Evolutionary conservation across 2,797 vertebrate genomes (phyloP), one percentile per base, ranked within the genome.

Genomic region (Muraenolepis orangiensis): DNA sequence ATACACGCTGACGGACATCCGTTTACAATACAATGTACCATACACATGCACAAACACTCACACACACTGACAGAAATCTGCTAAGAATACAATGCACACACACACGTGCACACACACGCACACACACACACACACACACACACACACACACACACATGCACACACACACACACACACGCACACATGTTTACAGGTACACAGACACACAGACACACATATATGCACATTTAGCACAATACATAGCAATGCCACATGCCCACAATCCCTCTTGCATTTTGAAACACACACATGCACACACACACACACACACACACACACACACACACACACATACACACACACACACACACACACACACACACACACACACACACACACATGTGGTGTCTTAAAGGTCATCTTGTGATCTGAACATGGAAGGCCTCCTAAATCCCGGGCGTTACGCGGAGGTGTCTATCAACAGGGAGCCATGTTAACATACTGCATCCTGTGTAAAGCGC

Each of bases 291-390:
- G 3, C 40, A 42, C 40, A 42, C 40, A 40, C 64, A 72, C 64
- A 76, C 61, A 77, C 51, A 69, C 75, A 72, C 46, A 75, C 72
- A 57, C 42, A 40, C 57, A 72, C 46, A 67, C 72, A 68, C 46
- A 75, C 46, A 75, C 67, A 42, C 69, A 72, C 70, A 66, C 42
- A 66, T 66, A 77, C 34, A 74, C 32, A 77, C 70, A 69, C 71
- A 46, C 69, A 78, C 46, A 51, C 46, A 51, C 46, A 51, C 46
- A 51, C 46, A 51, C 46, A 42, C 40, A 77, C 34, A 74, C 32
- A 77, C 70, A 69, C 71, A 46, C 69, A 78, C 46, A 51, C 46
- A 51, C 46, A 51, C 46, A 51, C 46, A 51, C 46, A 42, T 20
- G 18, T 51, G 18, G 20, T 5, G 46, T 51, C 46, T 51, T 51